These are phyloP conservation scores for Drosophila greeni DNA, from an alignment of 2,888 invertebrate species.

Conservation along the genomic window DNA sequence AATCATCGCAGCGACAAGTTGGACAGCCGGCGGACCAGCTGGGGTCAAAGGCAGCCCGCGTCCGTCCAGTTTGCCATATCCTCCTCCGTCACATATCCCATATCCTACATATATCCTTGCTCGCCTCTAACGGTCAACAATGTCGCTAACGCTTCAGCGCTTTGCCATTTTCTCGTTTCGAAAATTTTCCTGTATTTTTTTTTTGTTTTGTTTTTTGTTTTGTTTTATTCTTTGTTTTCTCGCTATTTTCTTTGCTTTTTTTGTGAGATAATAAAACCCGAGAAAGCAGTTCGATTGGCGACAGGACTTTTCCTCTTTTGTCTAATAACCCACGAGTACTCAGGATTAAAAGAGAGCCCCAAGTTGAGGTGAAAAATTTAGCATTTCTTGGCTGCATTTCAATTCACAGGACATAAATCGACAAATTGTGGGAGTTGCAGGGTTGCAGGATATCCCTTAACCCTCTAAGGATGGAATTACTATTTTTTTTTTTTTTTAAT, in stretches of 20 bases:
- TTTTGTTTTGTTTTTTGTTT: neutral
- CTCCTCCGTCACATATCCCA: conserved; percentile 16
- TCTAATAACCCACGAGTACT: conserved; percentile 38
- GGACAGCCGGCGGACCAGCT: conserved; percentile 73
- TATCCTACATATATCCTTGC: conserved; percentile 12
- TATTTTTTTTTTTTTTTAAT: neutral
- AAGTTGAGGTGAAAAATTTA: conserved; percentile 30
- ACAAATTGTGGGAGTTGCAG: conserved; percentile 51
- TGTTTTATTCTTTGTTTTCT: conserved; percentile 1
- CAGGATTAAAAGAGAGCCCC: conserved; percentile 41
- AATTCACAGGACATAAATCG: conserved; percentile 71
- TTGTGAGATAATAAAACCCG: conserved; percentile 31
- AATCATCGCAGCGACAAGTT: conserved; percentile 76
- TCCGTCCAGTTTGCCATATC: conserved; percentile 4
- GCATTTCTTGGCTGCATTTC: conserved; percentile 64
- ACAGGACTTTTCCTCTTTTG: neutral
- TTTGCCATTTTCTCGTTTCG: conserved; percentile 47
- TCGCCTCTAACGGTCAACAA: conserved; percentile 50
- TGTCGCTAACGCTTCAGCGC: conserved; percentile 71
- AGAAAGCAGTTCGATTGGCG: conserved; percentile 13
- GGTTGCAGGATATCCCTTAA: neutral
- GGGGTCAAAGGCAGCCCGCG: conserved; percentile 56
- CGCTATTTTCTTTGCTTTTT: neutral
- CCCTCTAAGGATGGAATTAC: neutral
- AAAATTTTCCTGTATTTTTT: conserved; percentile 7